Base-by-base conservation (phyloP, 92 coral and sea anemone genomes). In the Palythoa grandiflora region DNA sequence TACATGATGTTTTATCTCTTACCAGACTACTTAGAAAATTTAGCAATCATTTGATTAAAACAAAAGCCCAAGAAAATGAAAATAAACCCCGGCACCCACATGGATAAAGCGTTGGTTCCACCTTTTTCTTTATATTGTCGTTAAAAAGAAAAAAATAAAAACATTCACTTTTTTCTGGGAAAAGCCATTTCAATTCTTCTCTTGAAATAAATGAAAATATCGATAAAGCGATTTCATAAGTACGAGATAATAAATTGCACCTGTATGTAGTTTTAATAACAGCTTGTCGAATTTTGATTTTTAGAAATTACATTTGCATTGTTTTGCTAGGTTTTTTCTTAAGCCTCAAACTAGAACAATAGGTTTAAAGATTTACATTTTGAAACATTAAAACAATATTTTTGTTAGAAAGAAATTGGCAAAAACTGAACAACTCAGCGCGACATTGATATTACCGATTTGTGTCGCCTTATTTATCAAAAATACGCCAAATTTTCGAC, bases 181-280 rank as follows among this genome's bases (percentile, higher is more conserved):
- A 17, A 38, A 3, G 13, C 20, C 37, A 15, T 48, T 17, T 47
- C 9, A 9, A 13, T n/a, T n/a, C n/a, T n/a, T n/a, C 65, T 38
- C 44, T 10, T 38, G 10, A 60, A 80, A 61, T 4, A 37, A 44
- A 14, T 28, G 20, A 38, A 35, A 68, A 37, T 65, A 40, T 14
- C 15, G 47, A 60, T 48, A 79, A 61, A 81, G 9, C 38, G 35
- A 10, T 51, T 4, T 60, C 20, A 81, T 50, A 54, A 54, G 65
- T 76, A 36, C 74, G 57, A 40, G 73, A 80, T 80, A 65, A 80
- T 61, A 47, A 28, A 13, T 66, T 40, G 66, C 75, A 81, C 86
- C 75, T 81, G 86, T 81, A 66, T 47, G 17, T 60, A 81, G 15
- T 15, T 20, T 47, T 47, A 81, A 81, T 81, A 68, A 52, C 71